Conservation (phyloP, 2,797 vertebrate genomes). For the Aldrovandia affinis region DNA sequence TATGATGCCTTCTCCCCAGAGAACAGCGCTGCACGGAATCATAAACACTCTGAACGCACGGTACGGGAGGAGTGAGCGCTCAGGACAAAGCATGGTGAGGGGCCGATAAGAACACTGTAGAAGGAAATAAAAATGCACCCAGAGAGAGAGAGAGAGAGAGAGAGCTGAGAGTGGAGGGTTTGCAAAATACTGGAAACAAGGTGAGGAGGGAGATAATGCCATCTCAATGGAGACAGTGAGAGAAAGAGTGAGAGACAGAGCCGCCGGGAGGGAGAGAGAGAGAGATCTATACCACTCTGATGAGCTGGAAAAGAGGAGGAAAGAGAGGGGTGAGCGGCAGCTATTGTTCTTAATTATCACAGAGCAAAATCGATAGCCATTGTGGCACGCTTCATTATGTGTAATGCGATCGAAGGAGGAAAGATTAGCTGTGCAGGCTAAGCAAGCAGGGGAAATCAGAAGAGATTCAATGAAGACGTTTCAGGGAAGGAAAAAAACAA, state of each 20-base stretch:
- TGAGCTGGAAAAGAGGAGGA: slow-evolving; percentile 1
- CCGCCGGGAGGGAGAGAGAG: slow-evolving; percentile 10
- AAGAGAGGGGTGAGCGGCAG: background rate
- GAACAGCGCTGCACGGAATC: slow-evolving; percentile 2
- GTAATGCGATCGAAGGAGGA: slow-evolving; percentile 40
- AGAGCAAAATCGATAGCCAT: slow-evolving; percentile 56
- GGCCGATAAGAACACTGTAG: background rate
- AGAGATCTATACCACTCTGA: slow-evolving; percentile 32
- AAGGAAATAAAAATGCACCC: background rate
- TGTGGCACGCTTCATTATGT: slow-evolving; percentile 57
- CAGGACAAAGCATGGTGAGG: background rate
- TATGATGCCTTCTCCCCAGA: background rate
- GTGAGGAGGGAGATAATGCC: background rate
- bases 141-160: background rate
- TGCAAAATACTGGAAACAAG: background rate
- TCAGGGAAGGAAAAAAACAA: background rate
- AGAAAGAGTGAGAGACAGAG: slow-evolving; percentile 20
- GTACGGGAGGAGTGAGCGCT: background rate
- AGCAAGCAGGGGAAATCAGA: slow-evolving; percentile 13
- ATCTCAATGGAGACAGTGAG: background rate
- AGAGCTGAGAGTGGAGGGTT: background rate
- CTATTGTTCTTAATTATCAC: slow-evolving; percentile 60
- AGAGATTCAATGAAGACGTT: slow-evolving; percentile 33
- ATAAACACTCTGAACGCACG: background rate
- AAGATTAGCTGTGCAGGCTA: slow-evolving; percentile 34